A percentile compares a stretch with the other conserved stretches of the same genome.
phyloP scores from a whole-genome alignment of 2,888 invertebrate species.

The Flexamia atlantica region DNA sequence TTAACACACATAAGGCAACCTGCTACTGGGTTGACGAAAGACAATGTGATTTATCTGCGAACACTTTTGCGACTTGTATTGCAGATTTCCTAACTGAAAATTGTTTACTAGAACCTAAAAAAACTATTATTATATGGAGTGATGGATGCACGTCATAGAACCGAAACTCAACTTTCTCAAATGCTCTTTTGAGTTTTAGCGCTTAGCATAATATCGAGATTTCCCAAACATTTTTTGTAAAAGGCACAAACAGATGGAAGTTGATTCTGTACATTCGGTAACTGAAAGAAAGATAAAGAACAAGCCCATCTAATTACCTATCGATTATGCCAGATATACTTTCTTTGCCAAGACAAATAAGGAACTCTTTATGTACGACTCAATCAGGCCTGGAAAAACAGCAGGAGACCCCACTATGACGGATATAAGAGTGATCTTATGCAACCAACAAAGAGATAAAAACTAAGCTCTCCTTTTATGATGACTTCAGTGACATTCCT shows the following conservation, averaged over 20 bases:
- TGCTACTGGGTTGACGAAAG: conserved; percentile 51
- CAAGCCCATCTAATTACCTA: conserved; percentile 67
- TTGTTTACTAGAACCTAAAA: conserved; percentile 44
- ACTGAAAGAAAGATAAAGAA: conserved; percentile 72
- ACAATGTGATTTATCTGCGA: conserved; percentile 56
- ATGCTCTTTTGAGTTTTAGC: conserved; percentile 69
- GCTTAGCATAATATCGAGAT: conserved; percentile 53
- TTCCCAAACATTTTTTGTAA: conserved; percentile 71
- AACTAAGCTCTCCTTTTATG: conserved; percentile 18
- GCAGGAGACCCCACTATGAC: conserved; percentile 49
- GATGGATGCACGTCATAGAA: conserved; percentile 71
- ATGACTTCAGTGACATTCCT: background rate
- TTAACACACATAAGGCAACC: background rate
- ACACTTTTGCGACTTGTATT: conserved; percentile 68
- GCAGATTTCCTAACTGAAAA: conserved; percentile 63
- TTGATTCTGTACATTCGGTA: conserved; percentile 72
- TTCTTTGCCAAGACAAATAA: conserved; percentile 50
- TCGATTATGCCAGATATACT: conserved; percentile 65
- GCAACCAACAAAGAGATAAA: conserved; percentile 29
- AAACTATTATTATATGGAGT: conserved; percentile 69
- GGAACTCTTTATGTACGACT: conserved; percentile 16
- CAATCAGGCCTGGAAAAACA: conserved; percentile 58
- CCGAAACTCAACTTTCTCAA: conserved; percentile 69
- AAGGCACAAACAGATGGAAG: conserved; percentile 73
- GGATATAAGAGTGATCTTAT: conserved; percentile 47